These are phyloP conservation scores for Coranthus polyacanthus DNA, from an alignment of 2,797 vertebrate genomes.

Conservation along the genomic window DNA sequence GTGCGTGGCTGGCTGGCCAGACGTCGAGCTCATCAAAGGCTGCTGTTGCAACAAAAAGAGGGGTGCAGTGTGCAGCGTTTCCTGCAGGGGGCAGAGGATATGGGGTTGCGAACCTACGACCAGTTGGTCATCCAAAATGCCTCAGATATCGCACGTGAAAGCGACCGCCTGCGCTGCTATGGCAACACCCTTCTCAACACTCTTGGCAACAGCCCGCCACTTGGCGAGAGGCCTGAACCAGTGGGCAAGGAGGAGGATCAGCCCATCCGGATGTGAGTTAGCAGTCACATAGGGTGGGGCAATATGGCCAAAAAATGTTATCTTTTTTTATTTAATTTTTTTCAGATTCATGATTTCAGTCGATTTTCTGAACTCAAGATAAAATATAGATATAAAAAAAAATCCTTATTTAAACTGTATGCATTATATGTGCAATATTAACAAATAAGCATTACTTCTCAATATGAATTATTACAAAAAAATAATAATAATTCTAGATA, in stretches of 20 bases:
- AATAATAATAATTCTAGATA: too few relatives aligned
- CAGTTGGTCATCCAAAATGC: conserved; percentile 98
- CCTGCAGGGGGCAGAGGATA: conserved; percentile 97
- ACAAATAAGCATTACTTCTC: too few relatives aligned
- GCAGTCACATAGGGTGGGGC: neutral
- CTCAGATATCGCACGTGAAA: conserved; percentile 85
- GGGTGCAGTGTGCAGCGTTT: conserved; percentile 87
- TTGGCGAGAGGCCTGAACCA: conserved; percentile 86
- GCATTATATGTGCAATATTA: too few relatives aligned
- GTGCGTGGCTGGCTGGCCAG: conserved; percentile 93
- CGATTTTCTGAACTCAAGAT: too few relatives aligned
- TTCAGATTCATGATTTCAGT: too few relatives aligned
- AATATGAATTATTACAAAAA: too few relatives aligned
- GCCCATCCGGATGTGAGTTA: conserved; percentile 85
- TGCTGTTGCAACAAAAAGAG: conserved; percentile 85
- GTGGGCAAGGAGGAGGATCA: conserved; percentile 87
- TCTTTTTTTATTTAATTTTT: too few relatives aligned
- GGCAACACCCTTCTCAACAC: conserved; percentile 80
- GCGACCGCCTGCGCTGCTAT: conserved; percentile 92
- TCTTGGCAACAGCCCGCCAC: conserved; percentile 78
- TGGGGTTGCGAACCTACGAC: conserved; percentile 96
- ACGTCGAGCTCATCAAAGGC: conserved; percentile 81
- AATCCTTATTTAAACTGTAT: too few relatives aligned
- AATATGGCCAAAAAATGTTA: too few relatives aligned
- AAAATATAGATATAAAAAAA: too few relatives aligned